A percentile compares a stretch with the other conserved stretches of the same genome.
Conservation (phyloP, 2,113 vertebrate species). For the Lates calcarifer region DNA sequence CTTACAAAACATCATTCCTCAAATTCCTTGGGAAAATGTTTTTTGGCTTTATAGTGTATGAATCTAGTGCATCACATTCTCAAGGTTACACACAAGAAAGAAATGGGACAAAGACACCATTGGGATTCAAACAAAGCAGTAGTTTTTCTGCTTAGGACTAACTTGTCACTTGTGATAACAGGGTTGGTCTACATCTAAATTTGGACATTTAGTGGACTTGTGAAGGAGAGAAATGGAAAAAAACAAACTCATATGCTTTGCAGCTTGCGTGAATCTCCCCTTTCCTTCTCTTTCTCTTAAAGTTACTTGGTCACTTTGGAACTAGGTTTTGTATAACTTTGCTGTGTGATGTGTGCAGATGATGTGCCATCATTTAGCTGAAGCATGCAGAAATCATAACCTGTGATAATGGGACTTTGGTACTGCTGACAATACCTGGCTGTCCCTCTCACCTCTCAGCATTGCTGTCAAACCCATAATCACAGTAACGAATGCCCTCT, state of each 20-base stretch:
- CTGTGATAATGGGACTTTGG: slow-evolving; percentile 32
- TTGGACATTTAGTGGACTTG: not conserved
- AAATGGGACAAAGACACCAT: slow-evolving; percentile 23
- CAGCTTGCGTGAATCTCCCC: not conserved
- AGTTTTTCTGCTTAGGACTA: not conserved
- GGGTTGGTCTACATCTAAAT: slow-evolving; percentile 3
- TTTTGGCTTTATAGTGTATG: not conserved
- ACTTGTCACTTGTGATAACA: slow-evolving; percentile 18
- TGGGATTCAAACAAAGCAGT: slow-evolving; percentile 26
- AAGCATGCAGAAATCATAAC: slow-evolving; percentile 15
- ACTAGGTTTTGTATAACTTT: not conserved
- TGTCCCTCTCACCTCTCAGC: slow-evolving; percentile 48
- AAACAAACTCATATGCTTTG: not conserved
- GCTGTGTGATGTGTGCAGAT: not conserved
- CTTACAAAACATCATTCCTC: not conserved
- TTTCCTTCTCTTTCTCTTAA: not conserved
- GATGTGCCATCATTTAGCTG: slow-evolving; percentile 10
- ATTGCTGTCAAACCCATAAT: slow-evolving; percentile 56
- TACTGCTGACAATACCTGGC: slow-evolving; percentile 17
- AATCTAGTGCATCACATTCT: slow-evolving; percentile 21
- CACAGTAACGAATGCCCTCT: slow-evolving; percentile 48
- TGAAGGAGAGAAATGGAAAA: not conserved
- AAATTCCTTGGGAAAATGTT: not conserved
- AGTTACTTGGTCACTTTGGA: not conserved
- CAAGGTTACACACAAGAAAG: slow-evolving; percentile 26